Evolutionary conservation across 2,797 vertebrate species (phyloP).

Genomic region (Poecilia gillii): DNA sequence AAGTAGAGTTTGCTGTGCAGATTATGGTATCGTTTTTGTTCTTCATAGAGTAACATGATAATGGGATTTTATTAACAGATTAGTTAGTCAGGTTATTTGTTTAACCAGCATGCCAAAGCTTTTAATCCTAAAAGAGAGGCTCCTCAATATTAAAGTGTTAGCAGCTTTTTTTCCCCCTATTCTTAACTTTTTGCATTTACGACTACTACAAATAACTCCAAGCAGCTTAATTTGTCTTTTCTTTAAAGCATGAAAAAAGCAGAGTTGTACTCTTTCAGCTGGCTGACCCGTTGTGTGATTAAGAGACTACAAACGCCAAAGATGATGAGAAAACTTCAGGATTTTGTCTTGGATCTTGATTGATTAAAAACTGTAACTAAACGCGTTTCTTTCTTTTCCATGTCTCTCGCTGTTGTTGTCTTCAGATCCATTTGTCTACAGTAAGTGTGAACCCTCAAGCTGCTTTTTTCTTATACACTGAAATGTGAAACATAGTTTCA

Average conservation of each 20-base stretch:
- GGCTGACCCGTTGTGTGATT: neutral
- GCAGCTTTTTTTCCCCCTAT: neutral
- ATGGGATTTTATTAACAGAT: neutral
- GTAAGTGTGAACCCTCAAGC: slow-evolving; percentile 65
- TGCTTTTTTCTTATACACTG: neutral
- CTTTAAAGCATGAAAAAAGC: neutral
- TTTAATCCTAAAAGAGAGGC: neutral
- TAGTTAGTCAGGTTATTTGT: neutral
- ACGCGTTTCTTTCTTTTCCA: neutral
- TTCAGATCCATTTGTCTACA: slow-evolving; percentile 80
- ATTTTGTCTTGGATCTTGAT: neutral
- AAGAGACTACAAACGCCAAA: neutral
- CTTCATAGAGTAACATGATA: neutral
- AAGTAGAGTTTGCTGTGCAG: neutral
- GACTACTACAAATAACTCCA: neutral
- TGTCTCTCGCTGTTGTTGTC: neutral
- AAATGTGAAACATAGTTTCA: neutral
- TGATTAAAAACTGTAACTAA: neutral
- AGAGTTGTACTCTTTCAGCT: neutral
- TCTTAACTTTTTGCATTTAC: neutral
- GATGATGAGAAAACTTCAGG: neutral
- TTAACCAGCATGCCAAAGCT: neutral
- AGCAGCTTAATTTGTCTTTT: neutral
- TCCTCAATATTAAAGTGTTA: neutral
- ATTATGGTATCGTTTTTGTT: neutral